Evolutionary conservation across 2,888 invertebrate genomes (phyloP).

Genomic region (Troilus luridus): DNA sequence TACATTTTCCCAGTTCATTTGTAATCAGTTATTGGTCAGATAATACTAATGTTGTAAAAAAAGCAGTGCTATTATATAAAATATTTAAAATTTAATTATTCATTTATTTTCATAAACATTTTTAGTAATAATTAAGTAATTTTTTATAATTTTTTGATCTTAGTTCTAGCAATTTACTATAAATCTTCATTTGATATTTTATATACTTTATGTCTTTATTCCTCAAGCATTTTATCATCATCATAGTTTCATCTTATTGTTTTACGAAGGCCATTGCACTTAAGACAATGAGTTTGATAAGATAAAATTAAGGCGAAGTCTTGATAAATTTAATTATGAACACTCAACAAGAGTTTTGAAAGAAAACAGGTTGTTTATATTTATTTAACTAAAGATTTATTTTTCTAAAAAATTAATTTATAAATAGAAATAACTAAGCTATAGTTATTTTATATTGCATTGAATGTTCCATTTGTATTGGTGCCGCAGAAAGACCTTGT

Average conservation of each 20-base stretch:
- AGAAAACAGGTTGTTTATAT: background rate
- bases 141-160: background rate
- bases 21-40: background rate
- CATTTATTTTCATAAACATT: background rate
- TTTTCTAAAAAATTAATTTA: background rate
- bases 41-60: background rate
- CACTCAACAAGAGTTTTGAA: background rate
- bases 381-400: background rate
- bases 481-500: background rate
- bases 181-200: background rate
- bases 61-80: background rate
- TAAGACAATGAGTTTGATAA: background rate
- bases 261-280: background rate
- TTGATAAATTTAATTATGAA: background rate
- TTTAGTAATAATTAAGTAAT: background rate
- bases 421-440: background rate
- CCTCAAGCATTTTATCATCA: background rate
- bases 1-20: slow-evolving; percentile 6
- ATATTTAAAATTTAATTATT: background rate
- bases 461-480: background rate
- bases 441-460: background rate
- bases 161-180: background rate
- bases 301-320: slow-evolving; percentile 42
- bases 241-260: background rate
- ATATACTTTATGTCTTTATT: background rate